Evolutionary conservation across 2,113 vertebrate species (phyloP).

Genomic region (Bungarus multicinctus): DNA sequence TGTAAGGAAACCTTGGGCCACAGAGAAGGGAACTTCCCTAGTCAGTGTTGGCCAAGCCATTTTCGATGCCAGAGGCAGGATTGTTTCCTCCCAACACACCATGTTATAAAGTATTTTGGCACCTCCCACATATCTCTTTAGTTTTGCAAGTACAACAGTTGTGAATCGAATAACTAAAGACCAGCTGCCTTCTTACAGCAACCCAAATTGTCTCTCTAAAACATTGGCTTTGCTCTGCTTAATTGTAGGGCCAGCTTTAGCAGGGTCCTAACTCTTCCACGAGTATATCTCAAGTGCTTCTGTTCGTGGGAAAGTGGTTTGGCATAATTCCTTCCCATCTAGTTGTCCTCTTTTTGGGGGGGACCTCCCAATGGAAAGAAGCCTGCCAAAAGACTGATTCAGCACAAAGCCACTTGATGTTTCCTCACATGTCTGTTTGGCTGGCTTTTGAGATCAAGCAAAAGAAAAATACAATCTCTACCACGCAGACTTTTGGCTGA

Average conservation of each 20-base stretch:
- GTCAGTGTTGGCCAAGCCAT: background rate
- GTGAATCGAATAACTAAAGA: background rate
- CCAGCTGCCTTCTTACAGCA: background rate
- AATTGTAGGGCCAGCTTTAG: background rate
- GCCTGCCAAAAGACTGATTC: background rate
- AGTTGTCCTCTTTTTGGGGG: background rate
- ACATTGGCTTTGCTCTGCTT: background rate
- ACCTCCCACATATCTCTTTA: background rate
- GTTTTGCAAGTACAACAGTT: background rate
- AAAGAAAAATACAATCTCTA: background rate
- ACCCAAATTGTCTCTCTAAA: background rate
- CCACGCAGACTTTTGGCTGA: conserved; percentile 11
- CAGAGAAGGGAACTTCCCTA: background rate
- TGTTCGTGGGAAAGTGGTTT: background rate
- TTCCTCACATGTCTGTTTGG: background rate
- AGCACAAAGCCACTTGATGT: background rate
- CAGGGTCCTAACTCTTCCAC: background rate
- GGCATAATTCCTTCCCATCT: background rate
- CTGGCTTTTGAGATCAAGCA: background rate
- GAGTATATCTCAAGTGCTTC: background rate
- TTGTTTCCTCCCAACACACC: background rate
- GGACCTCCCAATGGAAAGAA: background rate
- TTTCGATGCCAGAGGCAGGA: background rate
- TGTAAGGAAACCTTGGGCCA: background rate
- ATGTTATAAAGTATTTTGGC: background rate